Evolutionary conservation across 2,113 vertebrate genomes (phyloP).

Genomic region (Romanogobio albipinnatus): DNA sequence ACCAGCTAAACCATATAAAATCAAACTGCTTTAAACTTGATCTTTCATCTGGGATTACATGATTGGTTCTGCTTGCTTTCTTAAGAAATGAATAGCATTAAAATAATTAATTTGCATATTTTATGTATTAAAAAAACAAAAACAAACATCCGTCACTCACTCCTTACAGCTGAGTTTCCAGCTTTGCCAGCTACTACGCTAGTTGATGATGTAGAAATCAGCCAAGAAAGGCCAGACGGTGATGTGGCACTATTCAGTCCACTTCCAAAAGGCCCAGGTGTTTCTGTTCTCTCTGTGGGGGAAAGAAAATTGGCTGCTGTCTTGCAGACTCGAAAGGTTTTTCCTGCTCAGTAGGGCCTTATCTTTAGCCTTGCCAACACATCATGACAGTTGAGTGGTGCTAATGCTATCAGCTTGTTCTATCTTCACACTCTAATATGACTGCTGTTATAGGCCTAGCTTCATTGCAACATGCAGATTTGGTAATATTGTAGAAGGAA

Average conservation of each 20-base stretch:
- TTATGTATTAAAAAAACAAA: too few relatives aligned
- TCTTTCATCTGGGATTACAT: background rate
- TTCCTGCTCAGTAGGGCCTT: background rate
- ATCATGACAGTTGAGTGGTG: constrained; percentile 18
- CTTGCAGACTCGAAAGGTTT: constrained; percentile 9
- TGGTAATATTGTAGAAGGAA: background rate
- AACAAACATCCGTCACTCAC: background rate
- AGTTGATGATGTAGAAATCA: background rate
- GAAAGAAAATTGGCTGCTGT: background rate
- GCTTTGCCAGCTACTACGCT: background rate
- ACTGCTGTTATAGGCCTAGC: background rate
- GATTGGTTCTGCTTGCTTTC: background rate
- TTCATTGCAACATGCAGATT: background rate
- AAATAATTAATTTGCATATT: background rate
- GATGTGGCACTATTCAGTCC: background rate
- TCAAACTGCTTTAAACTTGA: background rate
- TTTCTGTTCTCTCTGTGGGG: constrained; percentile 12
- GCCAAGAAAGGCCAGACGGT: background rate
- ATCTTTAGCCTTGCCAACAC: constrained; percentile 30
- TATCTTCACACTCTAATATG: constrained; percentile 14
- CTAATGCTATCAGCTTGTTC: constrained; percentile 25
- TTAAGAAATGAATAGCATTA: background rate
- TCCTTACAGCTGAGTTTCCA: background rate
- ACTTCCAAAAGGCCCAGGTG: constrained; percentile 15
- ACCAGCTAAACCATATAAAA: background rate